Conservation (phyloP, 2,113 vertebrate genomes). For the Hoplias malabaricus region DNA sequence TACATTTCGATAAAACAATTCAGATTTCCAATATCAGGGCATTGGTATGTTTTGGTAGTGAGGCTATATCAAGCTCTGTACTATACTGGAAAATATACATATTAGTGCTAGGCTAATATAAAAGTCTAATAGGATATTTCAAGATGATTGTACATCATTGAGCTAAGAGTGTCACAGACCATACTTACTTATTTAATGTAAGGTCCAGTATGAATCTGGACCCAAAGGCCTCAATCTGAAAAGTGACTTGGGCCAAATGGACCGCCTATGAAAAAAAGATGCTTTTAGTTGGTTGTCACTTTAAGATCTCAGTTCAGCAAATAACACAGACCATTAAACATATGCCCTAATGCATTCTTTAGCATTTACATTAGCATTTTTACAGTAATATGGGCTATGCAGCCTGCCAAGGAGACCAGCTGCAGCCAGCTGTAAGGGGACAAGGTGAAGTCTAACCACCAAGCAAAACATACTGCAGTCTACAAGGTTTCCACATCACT, state of each 20-base stretch:
- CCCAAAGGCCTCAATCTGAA: constrained; percentile 94
- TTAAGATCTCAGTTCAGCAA: not conserved
- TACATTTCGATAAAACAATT: no score
- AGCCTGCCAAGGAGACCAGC: constrained; percentile 14
- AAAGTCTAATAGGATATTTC: no score
- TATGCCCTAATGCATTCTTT: not conserved
- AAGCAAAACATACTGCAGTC: not conserved
- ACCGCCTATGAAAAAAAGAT: constrained; percentile 76
- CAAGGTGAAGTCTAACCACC: not conserved
- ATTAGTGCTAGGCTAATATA: not conserved
- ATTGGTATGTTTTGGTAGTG: no score
- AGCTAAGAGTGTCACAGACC: not conserved
- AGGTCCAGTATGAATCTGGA: constrained; percentile 94
- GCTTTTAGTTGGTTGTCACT: not conserved
- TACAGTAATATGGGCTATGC: constrained; percentile 11
- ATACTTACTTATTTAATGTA: constrained; percentile 92
- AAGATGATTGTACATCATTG: no score
- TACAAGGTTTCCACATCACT: not conserved
- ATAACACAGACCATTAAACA: not conserved
- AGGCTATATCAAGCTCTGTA: no score
- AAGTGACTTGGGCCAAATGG: constrained; percentile 93
- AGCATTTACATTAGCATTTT: not conserved
- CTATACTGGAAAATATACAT: not conserved
- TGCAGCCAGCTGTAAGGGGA: constrained; percentile 16
- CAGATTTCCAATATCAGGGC: no score